phyloP scores from a whole-genome alignment of 2,888 invertebrate species.

The Cyrtodaria siliqua region DNA sequence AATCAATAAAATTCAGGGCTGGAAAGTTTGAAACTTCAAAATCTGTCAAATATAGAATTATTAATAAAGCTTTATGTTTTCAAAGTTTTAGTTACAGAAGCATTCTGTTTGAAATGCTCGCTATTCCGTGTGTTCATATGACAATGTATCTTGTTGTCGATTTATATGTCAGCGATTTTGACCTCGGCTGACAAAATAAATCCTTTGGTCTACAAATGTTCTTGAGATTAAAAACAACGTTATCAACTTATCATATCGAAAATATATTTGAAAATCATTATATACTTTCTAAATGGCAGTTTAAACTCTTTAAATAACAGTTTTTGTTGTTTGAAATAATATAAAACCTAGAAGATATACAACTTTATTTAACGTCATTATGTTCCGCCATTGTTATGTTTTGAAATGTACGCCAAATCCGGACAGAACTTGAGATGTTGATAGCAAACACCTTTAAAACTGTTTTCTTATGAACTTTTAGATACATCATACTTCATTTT shows the following conservation, averaged over 20 bases:
- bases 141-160: slow-evolving; percentile 49
- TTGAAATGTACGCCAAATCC: too few relatives aligned
- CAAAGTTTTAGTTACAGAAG: slow-evolving; percentile 60
- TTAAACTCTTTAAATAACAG: too few relatives aligned
- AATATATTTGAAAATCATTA: slow-evolving; percentile 32
- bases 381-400: too few relatives aligned
- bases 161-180: slow-evolving; percentile 47
- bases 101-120: slow-evolving; percentile 48
- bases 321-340: too few relatives aligned
- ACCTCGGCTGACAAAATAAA: slow-evolving; percentile 52
- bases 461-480: too few relatives aligned
- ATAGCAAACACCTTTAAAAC: too few relatives aligned
- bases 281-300: neutral
- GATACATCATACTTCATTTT: too few relatives aligned
- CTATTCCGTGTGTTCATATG: slow-evolving; percentile 49
- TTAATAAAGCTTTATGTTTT: slow-evolving; percentile 60
- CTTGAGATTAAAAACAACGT: slow-evolving; percentile 55
- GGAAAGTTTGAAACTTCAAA: slow-evolving; percentile 65
- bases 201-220: slow-evolving; percentile 52
- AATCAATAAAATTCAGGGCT: slow-evolving; percentile 60
- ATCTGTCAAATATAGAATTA: slow-evolving; percentile 66
- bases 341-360: too few relatives aligned
- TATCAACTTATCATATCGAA: slow-evolving; percentile 27
- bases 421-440: too few relatives aligned
- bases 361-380: too few relatives aligned